Percentiles rank a stretch among this genome's conserved stretches.
phyloP scores from a whole-genome alignment of 1,140 invertebrate species.

The Nephila pilipes region DNA sequence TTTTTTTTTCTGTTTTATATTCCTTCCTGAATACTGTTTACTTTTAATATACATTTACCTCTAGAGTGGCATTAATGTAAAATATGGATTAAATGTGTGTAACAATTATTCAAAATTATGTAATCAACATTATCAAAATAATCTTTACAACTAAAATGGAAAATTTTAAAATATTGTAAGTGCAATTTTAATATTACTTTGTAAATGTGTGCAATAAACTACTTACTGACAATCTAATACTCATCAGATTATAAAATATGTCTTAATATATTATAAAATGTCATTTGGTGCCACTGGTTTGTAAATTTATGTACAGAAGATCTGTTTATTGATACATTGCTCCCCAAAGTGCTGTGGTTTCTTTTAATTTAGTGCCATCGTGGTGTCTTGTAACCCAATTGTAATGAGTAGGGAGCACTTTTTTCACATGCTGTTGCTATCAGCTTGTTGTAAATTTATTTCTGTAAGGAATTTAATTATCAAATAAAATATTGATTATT shows the following conservation, averaged over 20 bases:
- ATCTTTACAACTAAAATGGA: not conserved
- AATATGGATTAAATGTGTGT: not conserved
- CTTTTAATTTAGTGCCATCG: conserved; percentile 63
- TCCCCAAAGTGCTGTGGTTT: conserved; percentile 32
- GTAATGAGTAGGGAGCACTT: conserved; percentile 60
- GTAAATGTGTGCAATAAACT: conserved; percentile 66
- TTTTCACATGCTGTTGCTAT: conserved; percentile 37
- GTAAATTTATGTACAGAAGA: conserved; percentile 74
- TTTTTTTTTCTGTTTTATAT: not conserved
- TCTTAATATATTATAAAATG: conserved; percentile 42
- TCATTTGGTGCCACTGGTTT: conserved; percentile 54
- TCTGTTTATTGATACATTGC: conserved; percentile 13
- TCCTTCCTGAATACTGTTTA: not conserved
- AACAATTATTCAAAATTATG: not conserved
- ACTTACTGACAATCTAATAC: conserved; percentile 63
- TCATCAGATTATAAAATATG: conserved; percentile 1
- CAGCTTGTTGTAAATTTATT: conserved; percentile 69
- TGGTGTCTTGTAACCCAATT: conserved; percentile 43
- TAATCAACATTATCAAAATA: not conserved
- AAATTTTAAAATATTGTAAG: not conserved
- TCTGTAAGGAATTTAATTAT: conserved; percentile 60
- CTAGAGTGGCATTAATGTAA: not conserved
- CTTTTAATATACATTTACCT: not conserved
- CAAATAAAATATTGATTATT: conserved; percentile 57
- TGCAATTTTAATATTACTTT: conserved; percentile 56